phyloP scores from a whole-genome alignment of 2,888 invertebrate species.

The Rhagium mordax region DNA sequence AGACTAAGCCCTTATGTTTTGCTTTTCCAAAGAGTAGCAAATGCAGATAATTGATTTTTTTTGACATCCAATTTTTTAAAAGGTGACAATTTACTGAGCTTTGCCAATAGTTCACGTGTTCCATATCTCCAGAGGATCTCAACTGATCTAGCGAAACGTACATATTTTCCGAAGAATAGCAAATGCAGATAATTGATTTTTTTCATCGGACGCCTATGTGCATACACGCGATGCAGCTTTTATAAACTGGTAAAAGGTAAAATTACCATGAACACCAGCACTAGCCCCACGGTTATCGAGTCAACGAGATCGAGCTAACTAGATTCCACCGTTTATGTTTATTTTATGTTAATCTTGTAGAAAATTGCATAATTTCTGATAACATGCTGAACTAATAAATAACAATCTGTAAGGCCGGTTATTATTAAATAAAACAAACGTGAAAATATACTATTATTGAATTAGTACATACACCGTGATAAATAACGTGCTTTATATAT shows the following conservation, averaged over 20 bases:
- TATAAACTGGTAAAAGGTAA: constrained; percentile 16
- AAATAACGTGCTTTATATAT: no score
- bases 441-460: background rate
- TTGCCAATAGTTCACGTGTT: no score
- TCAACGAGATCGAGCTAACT: constrained; percentile 20
- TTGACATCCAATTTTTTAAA: no score
- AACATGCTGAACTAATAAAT: background rate
- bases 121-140: no score
- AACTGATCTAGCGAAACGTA: no score
- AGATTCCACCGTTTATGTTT: constrained; percentile 10
- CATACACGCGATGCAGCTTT: background rate
- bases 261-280: constrained; percentile 13
- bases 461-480: background rate
- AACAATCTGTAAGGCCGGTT: background rate
- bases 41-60: background rate
- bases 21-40: no score
- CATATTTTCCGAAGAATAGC: no score
- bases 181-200: no score
- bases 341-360: constrained; percentile 19
- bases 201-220: background rate
- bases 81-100: no score
- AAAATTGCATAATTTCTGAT: constrained; percentile 4
- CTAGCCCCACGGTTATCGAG: constrained; percentile 16
- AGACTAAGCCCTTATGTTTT: no score
- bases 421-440: constrained; percentile 12